phyloP scores from a whole-genome alignment of 2,888 invertebrate species.

The Bibio marci region DNA sequence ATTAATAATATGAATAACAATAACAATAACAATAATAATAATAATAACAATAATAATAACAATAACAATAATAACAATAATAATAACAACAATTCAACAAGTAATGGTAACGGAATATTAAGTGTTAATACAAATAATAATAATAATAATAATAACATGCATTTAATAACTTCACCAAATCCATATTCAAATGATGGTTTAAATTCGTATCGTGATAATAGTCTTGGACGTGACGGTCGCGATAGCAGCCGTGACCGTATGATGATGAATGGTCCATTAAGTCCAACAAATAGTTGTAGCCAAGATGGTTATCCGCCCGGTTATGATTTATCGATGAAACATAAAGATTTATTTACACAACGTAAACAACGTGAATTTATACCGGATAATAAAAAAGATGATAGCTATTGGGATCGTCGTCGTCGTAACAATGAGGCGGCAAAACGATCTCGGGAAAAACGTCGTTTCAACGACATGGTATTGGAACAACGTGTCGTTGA shows the following conservation, averaged over 20 bases:
- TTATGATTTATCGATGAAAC: conserved; percentile 39
- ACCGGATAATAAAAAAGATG: conserved; percentile 91
- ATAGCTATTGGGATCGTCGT: conserved; percentile 93
- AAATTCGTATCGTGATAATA: background rate
- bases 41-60: too few species aligned
- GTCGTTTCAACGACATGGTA: conserved; percentile 92
- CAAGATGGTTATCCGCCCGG: conserved; percentile 27
- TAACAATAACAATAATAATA: too few species aligned
- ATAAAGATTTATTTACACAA: conserved; percentile 74
- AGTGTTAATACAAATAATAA: too few species aligned
- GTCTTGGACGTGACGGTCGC: conserved; percentile 17
- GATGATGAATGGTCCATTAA: too few species aligned
- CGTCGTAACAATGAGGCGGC: conserved; percentile 95
- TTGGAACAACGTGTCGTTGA: conserved; percentile 87
- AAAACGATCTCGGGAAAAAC: conserved; percentile 88
- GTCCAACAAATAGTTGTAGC: conserved; percentile 18
- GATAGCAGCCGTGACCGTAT: conserved; percentile 21
- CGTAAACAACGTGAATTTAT: conserved; percentile 93
- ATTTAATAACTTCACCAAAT: conserved; percentile 26
- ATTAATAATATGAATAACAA: too few species aligned
- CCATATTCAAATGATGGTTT: conserved; percentile 3
- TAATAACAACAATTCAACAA: too few species aligned
- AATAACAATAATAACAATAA: too few species aligned
- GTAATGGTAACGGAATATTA: too few species aligned
- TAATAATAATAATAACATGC: background rate